Conservation (phyloP, 2,888 invertebrate species). For the Venusia cambrica region DNA sequence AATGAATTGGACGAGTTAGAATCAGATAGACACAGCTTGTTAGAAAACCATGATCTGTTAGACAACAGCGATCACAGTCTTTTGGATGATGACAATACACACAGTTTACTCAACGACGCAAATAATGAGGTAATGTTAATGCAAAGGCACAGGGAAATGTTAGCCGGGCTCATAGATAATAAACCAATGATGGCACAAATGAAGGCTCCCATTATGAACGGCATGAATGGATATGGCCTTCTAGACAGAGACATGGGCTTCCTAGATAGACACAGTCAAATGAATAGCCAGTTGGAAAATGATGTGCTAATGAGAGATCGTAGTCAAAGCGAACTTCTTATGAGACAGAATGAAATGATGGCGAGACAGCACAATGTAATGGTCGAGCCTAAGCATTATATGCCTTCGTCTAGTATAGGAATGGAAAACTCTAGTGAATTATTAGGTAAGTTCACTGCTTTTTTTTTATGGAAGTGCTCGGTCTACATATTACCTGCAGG, state of each 20-base stretch:
- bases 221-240: slow-evolving; percentile 65
- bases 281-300: slow-evolving; percentile 58
- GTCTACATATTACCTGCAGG: too few species aligned
- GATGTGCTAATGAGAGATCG: slow-evolving; percentile 59
- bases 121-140: slow-evolving; percentile 62
- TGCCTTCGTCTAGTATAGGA: slow-evolving; percentile 67
- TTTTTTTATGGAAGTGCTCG: too few species aligned
- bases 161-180: slow-evolving; percentile 62
- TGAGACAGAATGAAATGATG: slow-evolving; percentile 68
- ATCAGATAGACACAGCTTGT: slow-evolving; percentile 73
- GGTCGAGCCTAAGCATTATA: slow-evolving; percentile 65
- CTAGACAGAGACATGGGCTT: slow-evolving; percentile 65
- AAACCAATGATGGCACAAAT: slow-evolving; percentile 59
- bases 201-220: slow-evolving; percentile 60
- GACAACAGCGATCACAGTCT: slow-evolving; percentile 72
- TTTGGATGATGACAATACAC: slow-evolving; percentile 65
- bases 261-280: slow-evolving; percentile 70
- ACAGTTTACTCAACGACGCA: slow-evolving; percentile 61
- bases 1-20: slow-evolving; percentile 71
- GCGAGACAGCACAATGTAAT: slow-evolving; percentile 61
- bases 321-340: slow-evolving; percentile 59
- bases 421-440: slow-evolving; percentile 72
- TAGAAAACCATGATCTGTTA: slow-evolving; percentile 71
- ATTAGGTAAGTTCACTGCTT: slow-evolving; percentile 75
- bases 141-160: slow-evolving; percentile 68